A percentile compares a stretch with the other conserved stretches of the same genome.
These are phyloP conservation scores for Gallinago stenura DNA, from an alignment of 2,797 vertebrate genomes.

Conservation along the genomic window DNA sequence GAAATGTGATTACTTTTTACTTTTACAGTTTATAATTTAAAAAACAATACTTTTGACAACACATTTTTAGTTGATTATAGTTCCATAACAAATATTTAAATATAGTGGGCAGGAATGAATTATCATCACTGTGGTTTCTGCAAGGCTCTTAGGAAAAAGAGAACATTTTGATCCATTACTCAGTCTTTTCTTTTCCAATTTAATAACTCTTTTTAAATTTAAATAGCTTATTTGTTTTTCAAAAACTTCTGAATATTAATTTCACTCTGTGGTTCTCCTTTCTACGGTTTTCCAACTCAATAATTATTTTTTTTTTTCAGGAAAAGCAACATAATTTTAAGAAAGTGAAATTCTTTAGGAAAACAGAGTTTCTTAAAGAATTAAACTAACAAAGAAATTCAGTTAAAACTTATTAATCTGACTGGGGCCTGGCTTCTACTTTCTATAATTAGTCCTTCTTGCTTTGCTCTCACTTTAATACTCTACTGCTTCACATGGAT, in stretches of 20 bases:
- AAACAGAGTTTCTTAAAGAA: not conserved
- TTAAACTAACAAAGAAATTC: not conserved
- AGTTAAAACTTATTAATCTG: constrained; percentile 11
- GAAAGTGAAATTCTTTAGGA: not conserved
- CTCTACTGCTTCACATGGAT: not conserved
- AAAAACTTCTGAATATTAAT: not conserved
- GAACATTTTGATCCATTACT: not conserved
- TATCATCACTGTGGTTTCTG: not conserved
- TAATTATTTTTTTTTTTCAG: not conserved
- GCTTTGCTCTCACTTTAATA: constrained; percentile 20
- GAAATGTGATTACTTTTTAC: not conserved
- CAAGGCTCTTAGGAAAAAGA: not conserved
- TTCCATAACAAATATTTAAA: not conserved
- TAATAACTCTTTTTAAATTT: not conserved
- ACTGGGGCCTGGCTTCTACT: not conserved
- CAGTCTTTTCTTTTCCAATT: not conserved
- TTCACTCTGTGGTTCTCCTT: not conserved
- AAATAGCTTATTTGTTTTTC: not conserved
- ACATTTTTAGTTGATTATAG: not conserved
- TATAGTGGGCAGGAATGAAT: not conserved
- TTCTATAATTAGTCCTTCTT: constrained; percentile 28
- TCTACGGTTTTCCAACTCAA: not conserved
- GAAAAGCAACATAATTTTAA: not conserved
- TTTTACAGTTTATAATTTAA: too few relatives aligned
- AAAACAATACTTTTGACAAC: not conserved